These are phyloP conservation scores for Calidris pugnax DNA, from an alignment of 2,113 vertebrate species.

Conservation along the genomic window DNA sequence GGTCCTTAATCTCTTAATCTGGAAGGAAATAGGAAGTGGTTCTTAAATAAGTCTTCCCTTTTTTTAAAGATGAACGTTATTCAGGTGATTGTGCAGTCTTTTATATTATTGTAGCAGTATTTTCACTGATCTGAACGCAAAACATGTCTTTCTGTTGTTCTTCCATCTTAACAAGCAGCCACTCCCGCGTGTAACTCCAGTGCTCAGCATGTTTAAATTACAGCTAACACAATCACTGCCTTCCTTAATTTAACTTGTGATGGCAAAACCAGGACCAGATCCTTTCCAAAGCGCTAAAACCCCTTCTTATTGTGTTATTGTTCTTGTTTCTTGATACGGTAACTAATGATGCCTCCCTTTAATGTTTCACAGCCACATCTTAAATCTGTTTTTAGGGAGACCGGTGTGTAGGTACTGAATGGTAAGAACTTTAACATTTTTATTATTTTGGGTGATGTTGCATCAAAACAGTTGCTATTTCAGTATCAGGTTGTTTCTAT, in stretches of 20 bases:
- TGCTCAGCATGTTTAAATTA: slow-evolving; percentile 45
- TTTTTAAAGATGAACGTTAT: neutral
- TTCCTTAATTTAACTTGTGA: slow-evolving; percentile 29
- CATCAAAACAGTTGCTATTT: slow-evolving; percentile 41
- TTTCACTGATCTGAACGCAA: slow-evolving; percentile 48
- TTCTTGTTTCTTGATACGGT: neutral
- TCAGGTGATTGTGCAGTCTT: slow-evolving; percentile 25
- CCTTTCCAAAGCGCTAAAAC: neutral
- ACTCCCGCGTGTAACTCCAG: neutral
- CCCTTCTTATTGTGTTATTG: neutral
- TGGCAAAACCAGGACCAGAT: slow-evolving; percentile 35
- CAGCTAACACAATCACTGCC: slow-evolving; percentile 31
- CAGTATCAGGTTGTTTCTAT: slow-evolving; percentile 38
- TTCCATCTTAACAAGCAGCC: slow-evolving; percentile 20
- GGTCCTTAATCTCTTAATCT: neutral
- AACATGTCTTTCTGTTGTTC: slow-evolving; percentile 31
- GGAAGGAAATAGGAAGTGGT: neutral
- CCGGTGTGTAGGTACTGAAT: neutral
- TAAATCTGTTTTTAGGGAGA: slow-evolving; percentile 7
- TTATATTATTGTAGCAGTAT: slow-evolving; percentile 26
- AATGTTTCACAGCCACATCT: neutral
- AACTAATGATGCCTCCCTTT: neutral
- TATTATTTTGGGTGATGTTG: neutral
- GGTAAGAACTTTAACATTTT: neutral
- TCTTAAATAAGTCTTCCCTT: slow-evolving; percentile 29